Evolutionary conservation across 1,140 invertebrate species (phyloP).

Genomic region (Apocrypta bakeri): DNA sequence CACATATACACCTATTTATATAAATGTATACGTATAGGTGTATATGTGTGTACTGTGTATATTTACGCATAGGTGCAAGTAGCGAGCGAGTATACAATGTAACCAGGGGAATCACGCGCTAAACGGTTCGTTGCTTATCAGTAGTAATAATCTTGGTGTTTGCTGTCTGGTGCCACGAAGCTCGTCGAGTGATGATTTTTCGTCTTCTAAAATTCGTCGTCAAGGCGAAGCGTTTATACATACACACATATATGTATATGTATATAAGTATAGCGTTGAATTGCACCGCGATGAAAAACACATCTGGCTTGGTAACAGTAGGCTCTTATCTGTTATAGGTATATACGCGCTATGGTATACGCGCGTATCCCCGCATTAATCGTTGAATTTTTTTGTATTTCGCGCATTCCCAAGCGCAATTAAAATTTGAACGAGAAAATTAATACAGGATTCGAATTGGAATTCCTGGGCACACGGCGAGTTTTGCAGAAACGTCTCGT

Average conservation of each 20-base stretch:
- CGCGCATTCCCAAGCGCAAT: not conserved
- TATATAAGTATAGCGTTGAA: not conserved
- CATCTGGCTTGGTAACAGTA: not conserved
- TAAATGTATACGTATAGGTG: too few relatives aligned
- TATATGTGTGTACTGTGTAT: not conserved
- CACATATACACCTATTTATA: too few relatives aligned
- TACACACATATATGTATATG: too few relatives aligned
- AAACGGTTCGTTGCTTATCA: conserved; percentile 25
- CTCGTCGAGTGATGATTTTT: conserved; percentile 3
- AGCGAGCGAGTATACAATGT: too few relatives aligned
- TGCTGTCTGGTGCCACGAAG: conserved; percentile 58
- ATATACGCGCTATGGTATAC: too few relatives aligned
- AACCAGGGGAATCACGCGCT: not conserved
- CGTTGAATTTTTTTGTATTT: not conserved
- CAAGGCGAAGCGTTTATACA: not conserved
- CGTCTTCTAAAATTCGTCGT: conserved; percentile 17
- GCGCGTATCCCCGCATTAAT: too few relatives aligned
- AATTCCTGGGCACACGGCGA: too few relatives aligned
- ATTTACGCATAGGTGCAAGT: not conserved
- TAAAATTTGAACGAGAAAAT: not conserved
- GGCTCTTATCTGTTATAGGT: too few relatives aligned
- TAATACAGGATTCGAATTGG: too few relatives aligned
- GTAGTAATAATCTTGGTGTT: conserved; percentile 51
- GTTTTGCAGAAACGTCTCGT: too few relatives aligned
- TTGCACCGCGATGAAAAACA: not conserved